phyloP scores from a whole-genome alignment of 2,797 vertebrate genomes.

The Trematomus bernacchii region DNA sequence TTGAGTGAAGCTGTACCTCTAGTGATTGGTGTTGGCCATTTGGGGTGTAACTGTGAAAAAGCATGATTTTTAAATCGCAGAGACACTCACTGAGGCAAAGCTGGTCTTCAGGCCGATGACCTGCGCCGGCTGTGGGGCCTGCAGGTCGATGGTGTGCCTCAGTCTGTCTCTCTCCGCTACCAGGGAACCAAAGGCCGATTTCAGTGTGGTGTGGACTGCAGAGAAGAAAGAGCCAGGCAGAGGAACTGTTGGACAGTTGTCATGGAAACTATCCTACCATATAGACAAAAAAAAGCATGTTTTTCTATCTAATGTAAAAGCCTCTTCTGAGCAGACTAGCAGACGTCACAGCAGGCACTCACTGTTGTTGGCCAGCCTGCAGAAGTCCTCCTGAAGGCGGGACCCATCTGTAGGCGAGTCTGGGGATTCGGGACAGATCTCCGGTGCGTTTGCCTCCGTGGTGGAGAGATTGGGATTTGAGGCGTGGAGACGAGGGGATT shows the following conservation, averaged over 20 bases:
- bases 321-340: background rate
- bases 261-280: constrained; percentile 60
- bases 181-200: constrained; percentile 90
- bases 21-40: background rate
- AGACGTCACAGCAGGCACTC: constrained; percentile 58
- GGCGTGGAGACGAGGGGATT: constrained; percentile 89
- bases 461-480: constrained; percentile 96
- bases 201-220: constrained; percentile 92
- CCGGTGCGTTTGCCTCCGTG: constrained; percentile 88
- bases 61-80: background rate
- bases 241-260: constrained; percentile 38
- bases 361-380: constrained; percentile 93
- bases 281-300: constrained; percentile 11
- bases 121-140: constrained; percentile 85
- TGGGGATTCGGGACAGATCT: constrained; percentile 89
- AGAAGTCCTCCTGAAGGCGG: constrained; percentile 94
- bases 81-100: constrained; percentile 86
- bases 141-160: constrained; percentile 89
- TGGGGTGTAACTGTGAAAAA: background rate
- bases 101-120: constrained; percentile 88
- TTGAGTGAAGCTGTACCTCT: background rate
- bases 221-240: constrained; percentile 48
- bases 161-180: constrained; percentile 90
- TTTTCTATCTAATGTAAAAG: constrained; percentile 12
- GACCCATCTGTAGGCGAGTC: constrained; percentile 92